Conservation (phyloP, 2,113 vertebrate genomes). For the Athene noctua region DNA sequence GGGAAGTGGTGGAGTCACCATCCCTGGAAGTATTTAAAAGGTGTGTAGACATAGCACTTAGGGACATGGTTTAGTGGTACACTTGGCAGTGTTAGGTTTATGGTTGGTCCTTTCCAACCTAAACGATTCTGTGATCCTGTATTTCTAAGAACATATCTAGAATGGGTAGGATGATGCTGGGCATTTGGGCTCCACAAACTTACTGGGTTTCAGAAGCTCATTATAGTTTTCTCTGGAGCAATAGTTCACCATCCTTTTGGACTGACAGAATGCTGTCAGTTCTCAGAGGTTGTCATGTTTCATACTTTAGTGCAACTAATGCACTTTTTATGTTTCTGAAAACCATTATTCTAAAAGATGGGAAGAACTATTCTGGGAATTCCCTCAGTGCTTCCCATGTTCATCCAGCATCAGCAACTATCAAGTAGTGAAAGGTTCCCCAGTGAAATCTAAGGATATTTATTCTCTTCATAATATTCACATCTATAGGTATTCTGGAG, state of each 20-base stretch:
- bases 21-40: neutral
- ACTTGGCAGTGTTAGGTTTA: accelerated
- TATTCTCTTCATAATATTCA: neutral
- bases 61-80: neutral
- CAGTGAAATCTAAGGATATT: neutral
- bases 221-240: neutral
- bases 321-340: neutral
- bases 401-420: neutral
- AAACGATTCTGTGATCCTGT: neutral
- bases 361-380: neutral
- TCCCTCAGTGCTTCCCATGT: neutral
- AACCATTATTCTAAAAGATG: neutral
- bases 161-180: neutral
- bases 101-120: neutral
- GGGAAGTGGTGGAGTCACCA: neutral
- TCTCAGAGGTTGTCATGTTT: neutral
- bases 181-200: neutral
- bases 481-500: neutral
- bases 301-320: neutral
- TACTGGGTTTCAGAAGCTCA: neutral
- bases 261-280: neutral
- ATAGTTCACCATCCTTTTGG: neutral
- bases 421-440: neutral
- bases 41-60: accelerated
- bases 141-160: neutral